Base-by-base conservation (phyloP, 2,797 vertebrate species). In the Danio choprae region DNA sequence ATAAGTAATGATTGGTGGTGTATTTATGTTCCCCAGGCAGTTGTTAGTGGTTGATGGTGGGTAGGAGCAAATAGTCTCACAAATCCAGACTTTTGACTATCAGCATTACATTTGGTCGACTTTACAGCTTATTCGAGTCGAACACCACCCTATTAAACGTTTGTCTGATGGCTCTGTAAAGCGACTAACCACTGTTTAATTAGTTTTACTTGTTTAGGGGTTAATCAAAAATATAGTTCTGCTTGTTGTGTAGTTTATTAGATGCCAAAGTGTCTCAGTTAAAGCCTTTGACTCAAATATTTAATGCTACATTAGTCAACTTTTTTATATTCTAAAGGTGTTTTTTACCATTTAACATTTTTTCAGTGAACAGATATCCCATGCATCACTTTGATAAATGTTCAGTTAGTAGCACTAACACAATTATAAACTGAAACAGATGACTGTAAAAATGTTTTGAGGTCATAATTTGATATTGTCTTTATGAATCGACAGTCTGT, bases 1-100 rank as follows among this genome's bases (percentile, higher is more conserved):
- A 91, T 87, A 87, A 87, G 78, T 92, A 91, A 92, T 55, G 44
- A 77, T 73, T 87, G 83, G 86, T 82, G 82, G 84, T 91, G 85
- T 90, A 90, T 93, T 91, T 92, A 90, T 91, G 91, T 91, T 89
- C 85, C 89, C 80, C 58, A 80, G 63, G 90, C 89, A 87, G 88
- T 68, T 81, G 86, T 65, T 65, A 79, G 73, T 82, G 72, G 40
- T 87, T 86, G 84, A 75, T 55, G n/a, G 80, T 83, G 77, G 86
- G 83, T 85, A 67, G 38, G 62, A 59, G 73, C 68, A 75, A 69
- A 86, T 40, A 40, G 65, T 87, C 71, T 56, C 70, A 72, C 70
- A 72, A 72, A 58, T 53, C 18, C 70, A 53, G 71, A 29, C 15
- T 11, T 73, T 73, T n/a, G 51, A 72, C 53, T 72, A 48, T 60